phyloP scores from a whole-genome alignment of 2,888 invertebrate genomes.

The Aproaerema taeniolella region DNA sequence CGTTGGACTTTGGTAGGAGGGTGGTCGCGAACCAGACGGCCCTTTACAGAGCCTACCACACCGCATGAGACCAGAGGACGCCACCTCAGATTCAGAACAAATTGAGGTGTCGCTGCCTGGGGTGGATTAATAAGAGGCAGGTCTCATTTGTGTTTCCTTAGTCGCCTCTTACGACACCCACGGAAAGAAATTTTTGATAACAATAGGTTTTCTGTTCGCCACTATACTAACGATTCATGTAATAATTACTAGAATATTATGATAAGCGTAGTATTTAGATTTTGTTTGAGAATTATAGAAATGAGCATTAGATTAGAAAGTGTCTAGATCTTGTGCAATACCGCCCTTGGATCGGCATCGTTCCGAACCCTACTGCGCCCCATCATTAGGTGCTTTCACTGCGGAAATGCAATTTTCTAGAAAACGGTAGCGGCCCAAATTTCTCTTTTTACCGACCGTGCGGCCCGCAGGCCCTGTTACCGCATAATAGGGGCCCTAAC shows the following conservation, averaged over 20 bases:
- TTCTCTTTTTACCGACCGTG: conserved; percentile 60
- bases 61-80: no score
- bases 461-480: conserved; percentile 38
- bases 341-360: conserved; percentile 51
- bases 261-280: neutral
- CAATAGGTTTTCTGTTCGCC: no score
- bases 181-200: no score
- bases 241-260: neutral
- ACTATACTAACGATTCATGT: neutral
- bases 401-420: conserved; percentile 75
- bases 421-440: conserved; percentile 69
- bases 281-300: conserved; percentile 30
- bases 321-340: conserved; percentile 49
- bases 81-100: no score
- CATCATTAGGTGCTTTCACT: conserved; percentile 69
- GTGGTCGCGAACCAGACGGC: no score
- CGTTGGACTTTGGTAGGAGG: no score
- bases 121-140: no score
- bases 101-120: no score
- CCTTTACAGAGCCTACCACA: no score
- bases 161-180: no score
- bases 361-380: conserved; percentile 44
- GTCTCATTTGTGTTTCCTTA: no score
- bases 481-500: conserved; percentile 50
- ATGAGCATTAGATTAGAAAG: conserved; percentile 42